Percentiles rank a stretch among this genome's conserved stretches.
Evolutionary conservation across 2,797 vertebrate species (phyloP).

Genomic region (Falco naumanni): DNA sequence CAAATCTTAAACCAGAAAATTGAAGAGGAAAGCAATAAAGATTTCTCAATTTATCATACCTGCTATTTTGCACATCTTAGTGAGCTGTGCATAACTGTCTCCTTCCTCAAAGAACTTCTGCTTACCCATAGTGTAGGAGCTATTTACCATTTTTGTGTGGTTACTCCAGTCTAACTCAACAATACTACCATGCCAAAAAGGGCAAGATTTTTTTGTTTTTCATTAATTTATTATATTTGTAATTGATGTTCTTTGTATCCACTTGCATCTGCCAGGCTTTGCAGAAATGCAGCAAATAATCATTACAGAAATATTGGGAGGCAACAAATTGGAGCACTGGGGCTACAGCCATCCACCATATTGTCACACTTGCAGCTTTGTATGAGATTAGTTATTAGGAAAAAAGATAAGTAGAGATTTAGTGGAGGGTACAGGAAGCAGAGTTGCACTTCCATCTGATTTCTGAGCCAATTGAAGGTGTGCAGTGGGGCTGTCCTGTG

Average conservation of each 20-base stretch:
- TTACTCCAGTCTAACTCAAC: background rate
- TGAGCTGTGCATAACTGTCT: background rate
- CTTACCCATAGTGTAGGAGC: background rate
- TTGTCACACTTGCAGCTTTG: background rate
- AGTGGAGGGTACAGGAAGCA: background rate
- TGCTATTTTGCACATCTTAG: background rate
- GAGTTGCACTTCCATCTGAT: background rate
- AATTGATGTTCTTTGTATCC: background rate
- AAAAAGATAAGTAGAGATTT: background rate
- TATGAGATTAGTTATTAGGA: background rate
- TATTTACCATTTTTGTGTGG: background rate
- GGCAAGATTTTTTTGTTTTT: background rate
- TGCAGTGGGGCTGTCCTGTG: background rate
- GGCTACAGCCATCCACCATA: background rate
- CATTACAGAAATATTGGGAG: background rate
- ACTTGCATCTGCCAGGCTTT: background rate
- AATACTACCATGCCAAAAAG: background rate
- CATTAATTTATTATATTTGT: background rate
- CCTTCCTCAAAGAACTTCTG: background rate
- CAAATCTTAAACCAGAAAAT: slow-evolving; percentile 37
- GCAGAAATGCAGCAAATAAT: background rate
- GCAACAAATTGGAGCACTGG: background rate
- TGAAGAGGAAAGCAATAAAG: slow-evolving; percentile 29
- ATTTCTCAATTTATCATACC: background rate
- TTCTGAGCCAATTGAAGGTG: background rate